Base-by-base conservation (phyloP, 2,797 vertebrate species). In the Squalus acanthias region DNA sequence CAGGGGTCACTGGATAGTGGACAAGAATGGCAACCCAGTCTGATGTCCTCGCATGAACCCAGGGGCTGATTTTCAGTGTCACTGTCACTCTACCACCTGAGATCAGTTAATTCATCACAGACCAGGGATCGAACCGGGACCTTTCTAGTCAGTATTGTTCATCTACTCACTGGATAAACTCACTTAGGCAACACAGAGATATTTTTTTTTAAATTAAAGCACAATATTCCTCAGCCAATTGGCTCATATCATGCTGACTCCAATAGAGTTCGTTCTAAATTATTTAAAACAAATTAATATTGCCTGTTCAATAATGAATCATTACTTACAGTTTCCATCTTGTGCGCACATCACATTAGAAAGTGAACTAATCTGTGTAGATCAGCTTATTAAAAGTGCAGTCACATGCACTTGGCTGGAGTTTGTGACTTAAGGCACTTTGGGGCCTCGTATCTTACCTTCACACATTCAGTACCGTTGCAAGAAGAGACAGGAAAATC, bases 221-320 rank as follows among this genome's bases (percentile, higher is more conserved):
- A 67, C 69, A 93, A 93, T 93, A 46, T 93, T 93, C 63, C 91
- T 93, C n/a, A 46, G 91, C 39, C 65, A 93, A 69, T 93, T 69
- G 63, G 63, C 82, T 46, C 20, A 46, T 93, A 12, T 93, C 91
- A 69, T 69, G 91, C 65, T 69, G 91, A 93, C 17, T 69, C 17
- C 65, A 69, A 26, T 69, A 39, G 29, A 60, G 91, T 67, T 93
- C 39, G 33, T 26, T 93, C 63, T 93, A 69, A 67, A 93, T 93
- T 93, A 93, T 93, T 93, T 46, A 93, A 46, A 93, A 93, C n/a
- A 93, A 69, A 93, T 69, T 93, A 93, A 93, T 93, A 93, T 93
- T 93, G 91, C 67, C 91, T 93, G 63, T 93, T 92, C 39, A 93
- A 93, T 93, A 69, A 93, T 93, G 65, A 46, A 93, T 93, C 63